Evolutionary conservation across 2,113 vertebrate species (phyloP), one percentile per base, ranked within the genome.

Genomic region (Psophia crepitans): DNA sequence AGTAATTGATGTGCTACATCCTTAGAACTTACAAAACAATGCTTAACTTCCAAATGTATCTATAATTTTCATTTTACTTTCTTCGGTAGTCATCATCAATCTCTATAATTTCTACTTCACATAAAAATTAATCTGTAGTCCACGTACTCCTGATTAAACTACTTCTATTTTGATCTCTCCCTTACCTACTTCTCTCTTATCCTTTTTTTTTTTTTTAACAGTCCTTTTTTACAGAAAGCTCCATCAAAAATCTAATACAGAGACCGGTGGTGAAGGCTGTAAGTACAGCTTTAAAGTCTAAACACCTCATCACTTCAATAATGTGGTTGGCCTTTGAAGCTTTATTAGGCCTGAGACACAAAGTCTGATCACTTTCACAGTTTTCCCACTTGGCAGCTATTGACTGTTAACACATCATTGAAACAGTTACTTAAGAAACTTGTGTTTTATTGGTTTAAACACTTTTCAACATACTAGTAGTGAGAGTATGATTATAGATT

Each of bases 281-380:
- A 54, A 68, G n/a, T 49, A 69, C 32, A 64, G 64, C 73, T 91
- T 96, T 95, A 92, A 95, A 93, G 28, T 63, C 86, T 85, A 80
- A 96, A 94, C 91, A 94, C 92, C 89, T 97, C 95, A 93, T 96
- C 77, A 89, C 60, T 96, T 90, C 88, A 58, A 46, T 54, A 94
- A 88, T 30, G 56, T 61, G 66, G 49, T 87, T 74, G 73, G 83
- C 33, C 71, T 92, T 96, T 96, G 93, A 96, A 96, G 80, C 70
- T 95, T 96, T 97, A 92, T 83, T 92, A 75, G 86, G 58, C 49
- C 51, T 87, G 65, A 73, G 89, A 93, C 84, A 90, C 10, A 77
- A 65, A 83, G 84, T 92, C 90, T 85, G 85, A 91, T 87, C 83
- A 77, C 64, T 93, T 94, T 73, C 58, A 94, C 76, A 82, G 91